Conservation (phyloP, 1,140 invertebrate species). For the Drosophila willistoni region DNA sequence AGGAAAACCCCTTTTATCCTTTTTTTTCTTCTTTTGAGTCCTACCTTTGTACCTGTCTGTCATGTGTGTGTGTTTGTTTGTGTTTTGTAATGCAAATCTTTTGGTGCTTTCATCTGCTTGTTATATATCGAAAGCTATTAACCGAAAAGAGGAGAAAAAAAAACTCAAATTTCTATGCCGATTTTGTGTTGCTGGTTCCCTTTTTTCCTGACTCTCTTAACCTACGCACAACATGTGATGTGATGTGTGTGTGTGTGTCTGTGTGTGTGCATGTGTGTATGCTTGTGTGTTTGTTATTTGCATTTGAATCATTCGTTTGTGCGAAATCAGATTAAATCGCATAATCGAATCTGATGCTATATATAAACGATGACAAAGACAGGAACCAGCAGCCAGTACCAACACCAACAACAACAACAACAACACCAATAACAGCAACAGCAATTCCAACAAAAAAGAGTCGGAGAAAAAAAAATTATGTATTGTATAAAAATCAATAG, state of each 20-base stretch:
- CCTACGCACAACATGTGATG: slow-evolving; percentile 19
- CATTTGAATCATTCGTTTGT: slow-evolving; percentile 82
- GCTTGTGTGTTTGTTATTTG: slow-evolving; percentile 60
- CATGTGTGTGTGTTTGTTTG: slow-evolving; percentile 33
- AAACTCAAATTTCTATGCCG: slow-evolving; percentile 64
- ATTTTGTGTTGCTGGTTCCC: slow-evolving; percentile 8
- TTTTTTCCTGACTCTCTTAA: background rate
- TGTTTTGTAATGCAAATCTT: slow-evolving; percentile 80
- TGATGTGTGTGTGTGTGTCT: slow-evolving; percentile 21
- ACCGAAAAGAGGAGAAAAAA: slow-evolving; percentile 40
- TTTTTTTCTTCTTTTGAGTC: slow-evolving; percentile 14
- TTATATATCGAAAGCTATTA: slow-evolving; percentile 80
- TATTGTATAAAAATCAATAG: slow-evolving; percentile 81
- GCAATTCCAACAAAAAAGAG: slow-evolving; percentile 35
- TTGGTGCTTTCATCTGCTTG: slow-evolving; percentile 76
- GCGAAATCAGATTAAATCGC: slow-evolving; percentile 81
- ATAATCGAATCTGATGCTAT: slow-evolving; percentile 79
- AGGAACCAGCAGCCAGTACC: slow-evolving; percentile 61
- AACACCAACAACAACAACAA: slow-evolving; percentile 56
- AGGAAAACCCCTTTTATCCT: slow-evolving; percentile 14
- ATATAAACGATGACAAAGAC: slow-evolving; percentile 76
- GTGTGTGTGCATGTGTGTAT: slow-evolving; percentile 22
- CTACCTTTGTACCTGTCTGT: slow-evolving; percentile 53
- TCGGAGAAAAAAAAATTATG: slow-evolving; percentile 61
- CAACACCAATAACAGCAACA: slow-evolving; percentile 25